phyloP scores from a whole-genome alignment of 1,140 invertebrate species.

The Dendroctonus ponderosae region DNA sequence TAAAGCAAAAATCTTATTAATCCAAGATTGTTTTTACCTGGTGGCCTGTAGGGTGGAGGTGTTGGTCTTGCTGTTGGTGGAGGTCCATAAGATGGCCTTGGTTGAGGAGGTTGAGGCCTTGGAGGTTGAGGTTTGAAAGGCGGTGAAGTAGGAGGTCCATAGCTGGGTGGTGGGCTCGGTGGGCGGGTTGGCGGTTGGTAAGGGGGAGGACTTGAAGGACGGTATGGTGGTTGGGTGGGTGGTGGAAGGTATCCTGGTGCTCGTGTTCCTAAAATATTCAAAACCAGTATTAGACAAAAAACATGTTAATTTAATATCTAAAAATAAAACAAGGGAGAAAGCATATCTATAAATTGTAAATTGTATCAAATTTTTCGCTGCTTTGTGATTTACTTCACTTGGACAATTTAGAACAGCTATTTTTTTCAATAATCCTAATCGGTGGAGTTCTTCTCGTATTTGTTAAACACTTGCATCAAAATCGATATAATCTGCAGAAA shows the following conservation, averaged over 20 bases:
- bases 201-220: constrained; percentile 37
- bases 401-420: no score
- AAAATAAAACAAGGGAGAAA: no score
- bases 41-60: constrained; percentile 34
- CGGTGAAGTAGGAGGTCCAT: constrained; percentile 41
- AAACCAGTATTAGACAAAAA: no score
- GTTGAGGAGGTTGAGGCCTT: constrained; percentile 30
- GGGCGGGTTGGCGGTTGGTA: constrained; percentile 39
- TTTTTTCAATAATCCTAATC: no score
- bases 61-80: constrained; percentile 1
- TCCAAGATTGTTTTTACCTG: background rate
- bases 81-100: constrained; percentile 7
- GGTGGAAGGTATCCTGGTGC: constrained; percentile 33
- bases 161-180: constrained; percentile 37
- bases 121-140: constrained; percentile 38
- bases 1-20: no score
- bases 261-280: constrained; percentile 14
- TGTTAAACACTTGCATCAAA: no score
- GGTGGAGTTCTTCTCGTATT: no score
- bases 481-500: no score
- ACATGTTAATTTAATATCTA: no score
- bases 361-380: no score
- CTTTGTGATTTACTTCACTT: no score
- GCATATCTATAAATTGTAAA: no score
- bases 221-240: constrained; percentile 35